Percentiles rank a stretch among this genome's conserved stretches.
phyloP scores from a whole-genome alignment of 1,140 invertebrate genomes.

The Pogonomyrmex barbatus region DNA sequence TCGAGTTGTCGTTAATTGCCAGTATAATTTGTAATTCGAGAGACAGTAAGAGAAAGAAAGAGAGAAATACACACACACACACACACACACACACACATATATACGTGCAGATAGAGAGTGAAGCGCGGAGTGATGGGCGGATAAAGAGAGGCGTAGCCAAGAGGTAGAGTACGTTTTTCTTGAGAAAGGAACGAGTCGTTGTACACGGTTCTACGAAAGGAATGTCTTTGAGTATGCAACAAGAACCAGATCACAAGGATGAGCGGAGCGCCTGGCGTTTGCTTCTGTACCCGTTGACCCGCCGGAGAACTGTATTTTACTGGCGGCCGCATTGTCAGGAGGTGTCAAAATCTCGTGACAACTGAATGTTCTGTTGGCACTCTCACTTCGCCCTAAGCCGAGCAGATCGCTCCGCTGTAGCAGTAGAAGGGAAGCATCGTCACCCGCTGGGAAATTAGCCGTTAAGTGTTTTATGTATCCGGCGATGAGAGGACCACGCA shows the following conservation, averaged over 20 bases:
- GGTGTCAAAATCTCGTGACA: constrained; percentile 76
- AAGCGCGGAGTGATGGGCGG: not conserved
- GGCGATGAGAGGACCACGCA: constrained; percentile 63
- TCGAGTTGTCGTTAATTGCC: constrained; percentile 76
- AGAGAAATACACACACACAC: no score
- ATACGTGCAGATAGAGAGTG: not conserved
- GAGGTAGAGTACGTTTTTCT: constrained; percentile 20
- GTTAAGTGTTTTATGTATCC: constrained; percentile 82
- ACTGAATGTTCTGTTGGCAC: constrained; percentile 60
- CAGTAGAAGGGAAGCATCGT: constrained; percentile 38
- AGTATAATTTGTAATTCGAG: constrained; percentile 80
- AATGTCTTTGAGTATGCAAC: constrained; percentile 76
- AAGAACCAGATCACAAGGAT: constrained; percentile 77
- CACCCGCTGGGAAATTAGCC: constrained; percentile 77
- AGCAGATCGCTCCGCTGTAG: constrained; percentile 17
- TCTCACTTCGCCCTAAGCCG: constrained; percentile 56
- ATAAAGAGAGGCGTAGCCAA: constrained; percentile 31
- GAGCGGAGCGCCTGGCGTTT: constrained; percentile 76
- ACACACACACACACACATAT: no score
- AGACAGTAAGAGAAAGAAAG: constrained; percentile 58
- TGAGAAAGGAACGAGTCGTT: constrained; percentile 72
- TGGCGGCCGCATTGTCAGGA: constrained; percentile 71
- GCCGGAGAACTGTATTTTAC: constrained; percentile 44
- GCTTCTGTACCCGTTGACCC: constrained; percentile 70
- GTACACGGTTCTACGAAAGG: constrained; percentile 68